Percentiles rank a stretch among this genome's conserved stretches.
Conservation (phyloP, 2,888 invertebrate genomes). For the Branchellion lobata region DNA sequence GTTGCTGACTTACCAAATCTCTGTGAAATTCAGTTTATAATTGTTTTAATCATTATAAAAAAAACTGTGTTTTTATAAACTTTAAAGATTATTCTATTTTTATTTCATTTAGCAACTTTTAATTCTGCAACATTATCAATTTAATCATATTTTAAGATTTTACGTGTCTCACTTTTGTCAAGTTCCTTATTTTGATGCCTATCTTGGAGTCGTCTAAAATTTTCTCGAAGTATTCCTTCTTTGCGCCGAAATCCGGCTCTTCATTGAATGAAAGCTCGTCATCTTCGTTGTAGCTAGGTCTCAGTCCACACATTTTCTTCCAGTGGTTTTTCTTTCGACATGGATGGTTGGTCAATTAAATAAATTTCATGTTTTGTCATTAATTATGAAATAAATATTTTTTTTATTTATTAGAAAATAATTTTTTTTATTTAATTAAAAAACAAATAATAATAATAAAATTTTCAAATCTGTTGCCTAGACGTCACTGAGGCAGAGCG, state of each 20-base stretch:
- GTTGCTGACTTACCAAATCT: conserved; percentile 39
- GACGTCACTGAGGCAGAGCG: too few species aligned
- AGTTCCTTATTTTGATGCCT: conserved; percentile 43
- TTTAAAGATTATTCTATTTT: too few species aligned
- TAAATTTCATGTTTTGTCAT: neutral
- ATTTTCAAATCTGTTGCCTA: too few species aligned
- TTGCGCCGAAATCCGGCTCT: conserved; percentile 19
- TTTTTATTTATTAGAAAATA: too few species aligned
- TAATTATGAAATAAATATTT: neutral
- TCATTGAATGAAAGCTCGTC: neutral
- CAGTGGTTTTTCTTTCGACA: neutral
- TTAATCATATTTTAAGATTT: neutral
- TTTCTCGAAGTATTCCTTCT: conserved; percentile 26
- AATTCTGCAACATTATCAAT: neutral
- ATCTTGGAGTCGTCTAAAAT: neutral
- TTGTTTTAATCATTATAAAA: too few species aligned
- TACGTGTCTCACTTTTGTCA: conserved; percentile 34
- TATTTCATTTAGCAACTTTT: too few species aligned
- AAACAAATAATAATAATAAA: too few species aligned
- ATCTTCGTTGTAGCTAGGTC: neutral
- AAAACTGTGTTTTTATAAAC: too few species aligned
- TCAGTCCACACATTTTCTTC: conserved; percentile 16
- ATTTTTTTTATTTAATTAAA: too few species aligned
- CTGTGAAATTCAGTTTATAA: neutral
- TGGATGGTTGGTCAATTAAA: neutral